Conservation (phyloP, 2,888 invertebrate genomes). For the Hoplodrina ambigua region DNA sequence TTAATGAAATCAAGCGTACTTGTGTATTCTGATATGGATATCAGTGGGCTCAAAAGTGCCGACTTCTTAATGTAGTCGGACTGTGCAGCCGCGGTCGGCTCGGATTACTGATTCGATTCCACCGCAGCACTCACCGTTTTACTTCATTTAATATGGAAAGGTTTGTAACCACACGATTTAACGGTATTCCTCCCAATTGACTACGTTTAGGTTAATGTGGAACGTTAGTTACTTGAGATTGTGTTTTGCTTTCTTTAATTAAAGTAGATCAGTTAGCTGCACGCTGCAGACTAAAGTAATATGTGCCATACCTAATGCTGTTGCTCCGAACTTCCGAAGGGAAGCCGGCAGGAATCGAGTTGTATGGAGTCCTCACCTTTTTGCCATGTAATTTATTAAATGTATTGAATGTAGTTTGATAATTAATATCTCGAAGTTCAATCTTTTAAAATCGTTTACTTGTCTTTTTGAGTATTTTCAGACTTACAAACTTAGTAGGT, state of each 20-base stretch:
- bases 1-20: constrained; percentile 17
- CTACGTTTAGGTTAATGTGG: background rate
- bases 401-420: no score
- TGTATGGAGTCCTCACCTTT: no score
- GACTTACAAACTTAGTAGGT: no score
- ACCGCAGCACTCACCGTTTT: background rate
- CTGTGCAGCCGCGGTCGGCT: background rate
- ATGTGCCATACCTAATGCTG: no score
- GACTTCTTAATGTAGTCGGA: constrained; percentile 14
- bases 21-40: constrained; percentile 10
- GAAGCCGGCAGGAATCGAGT: no score
- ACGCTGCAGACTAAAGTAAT: no score
- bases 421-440: no score
- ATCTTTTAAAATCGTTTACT: no score
- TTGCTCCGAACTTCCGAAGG: no score
- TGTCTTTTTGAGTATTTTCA: no score
- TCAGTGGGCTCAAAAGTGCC: constrained; percentile 18
- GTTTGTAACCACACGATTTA: constrained; percentile 31
- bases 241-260: background rate
- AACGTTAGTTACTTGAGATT: background rate
- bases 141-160: constrained; percentile 7
- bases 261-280: no score
- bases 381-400: no score
- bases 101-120: constrained; percentile 11
- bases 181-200: constrained; percentile 25